Conservation (phyloP, 2,888 invertebrate species). For the Hetaerina titia region DNA sequence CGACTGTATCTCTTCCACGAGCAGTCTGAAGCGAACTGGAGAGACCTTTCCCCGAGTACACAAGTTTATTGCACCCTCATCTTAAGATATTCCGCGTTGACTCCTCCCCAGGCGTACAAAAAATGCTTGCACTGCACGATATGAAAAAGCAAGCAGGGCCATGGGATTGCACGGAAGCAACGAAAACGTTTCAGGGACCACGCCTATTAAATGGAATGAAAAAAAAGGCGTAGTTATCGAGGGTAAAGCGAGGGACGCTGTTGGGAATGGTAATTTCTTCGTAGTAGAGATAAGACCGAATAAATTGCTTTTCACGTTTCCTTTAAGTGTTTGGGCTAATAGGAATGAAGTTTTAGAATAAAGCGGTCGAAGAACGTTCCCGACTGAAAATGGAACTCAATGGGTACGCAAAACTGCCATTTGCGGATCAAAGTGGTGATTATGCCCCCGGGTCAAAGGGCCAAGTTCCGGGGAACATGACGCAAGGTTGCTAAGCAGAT, state of each 20-base stretch:
- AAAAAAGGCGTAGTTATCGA: background rate
- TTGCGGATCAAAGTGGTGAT: no score
- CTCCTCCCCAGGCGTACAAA: background rate
- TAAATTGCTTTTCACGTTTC: background rate
- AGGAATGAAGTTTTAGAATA: background rate
- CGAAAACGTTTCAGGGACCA: background rate
- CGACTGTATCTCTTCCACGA: background rate
- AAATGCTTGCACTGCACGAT: background rate
- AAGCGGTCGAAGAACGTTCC: background rate
- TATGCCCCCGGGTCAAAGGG: no score
- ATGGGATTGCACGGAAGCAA: background rate
- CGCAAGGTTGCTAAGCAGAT: no score
- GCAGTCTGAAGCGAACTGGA: background rate
- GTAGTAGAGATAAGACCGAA: background rate
- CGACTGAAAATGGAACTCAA: background rate
- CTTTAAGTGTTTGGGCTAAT: background rate
- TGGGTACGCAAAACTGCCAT: background rate
- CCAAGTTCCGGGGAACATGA: no score
- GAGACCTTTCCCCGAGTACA: background rate
- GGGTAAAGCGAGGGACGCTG: background rate
- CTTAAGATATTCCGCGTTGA: background rate
- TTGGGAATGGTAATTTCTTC: background rate
- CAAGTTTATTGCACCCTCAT: background rate
- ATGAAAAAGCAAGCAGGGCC: background rate
- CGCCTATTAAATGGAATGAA: background rate